These are phyloP conservation scores for Cerceris ruficornis DNA, from an alignment of 2,888 invertebrate genomes.

Conservation along the genomic window DNA sequence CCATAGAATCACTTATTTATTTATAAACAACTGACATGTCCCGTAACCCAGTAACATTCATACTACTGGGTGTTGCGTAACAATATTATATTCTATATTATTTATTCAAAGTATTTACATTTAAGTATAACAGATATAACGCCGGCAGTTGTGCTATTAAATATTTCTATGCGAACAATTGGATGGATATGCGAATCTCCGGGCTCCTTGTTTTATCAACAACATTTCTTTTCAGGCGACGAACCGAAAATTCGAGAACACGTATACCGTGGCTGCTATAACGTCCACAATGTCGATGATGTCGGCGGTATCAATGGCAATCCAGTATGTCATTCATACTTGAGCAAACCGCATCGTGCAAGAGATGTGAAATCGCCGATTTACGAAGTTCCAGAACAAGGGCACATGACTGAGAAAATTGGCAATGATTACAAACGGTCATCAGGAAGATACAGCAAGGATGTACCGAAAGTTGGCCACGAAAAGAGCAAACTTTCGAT, in stretches of 20 bases:
- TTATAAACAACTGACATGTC: too few species aligned
- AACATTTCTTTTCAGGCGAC: conserved; percentile 52
- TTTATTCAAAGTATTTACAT: too few species aligned
- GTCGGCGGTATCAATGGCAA: conserved; percentile 23
- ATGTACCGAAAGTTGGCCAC: conserved; percentile 24
- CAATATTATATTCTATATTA: too few species aligned
- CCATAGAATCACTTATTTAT: too few species aligned
- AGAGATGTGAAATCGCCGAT: conserved; percentile 55
- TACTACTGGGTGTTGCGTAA: too few species aligned
- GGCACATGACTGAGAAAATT: conserved; percentile 38
- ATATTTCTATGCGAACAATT: too few species aligned
- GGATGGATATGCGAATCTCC: too few species aligned
- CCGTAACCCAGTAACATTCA: too few species aligned
- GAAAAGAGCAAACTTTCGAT: conserved; percentile 54
- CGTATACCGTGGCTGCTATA: conserved; percentile 48
- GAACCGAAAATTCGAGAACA: conserved; percentile 60
- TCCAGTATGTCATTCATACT: conserved; percentile 27
- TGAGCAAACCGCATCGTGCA: conserved; percentile 57
- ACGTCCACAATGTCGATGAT: conserved; percentile 27
- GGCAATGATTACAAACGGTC: conserved; percentile 36
- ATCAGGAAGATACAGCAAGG: conserved; percentile 43
- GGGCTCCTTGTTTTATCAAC: too few species aligned
- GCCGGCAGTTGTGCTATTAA: too few species aligned
- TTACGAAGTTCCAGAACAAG: conserved; percentile 48
- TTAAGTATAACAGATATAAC: too few species aligned